Evolutionary conservation across 2,888 invertebrate species (phyloP).

Genomic region (Trissolcus japonicus): DNA sequence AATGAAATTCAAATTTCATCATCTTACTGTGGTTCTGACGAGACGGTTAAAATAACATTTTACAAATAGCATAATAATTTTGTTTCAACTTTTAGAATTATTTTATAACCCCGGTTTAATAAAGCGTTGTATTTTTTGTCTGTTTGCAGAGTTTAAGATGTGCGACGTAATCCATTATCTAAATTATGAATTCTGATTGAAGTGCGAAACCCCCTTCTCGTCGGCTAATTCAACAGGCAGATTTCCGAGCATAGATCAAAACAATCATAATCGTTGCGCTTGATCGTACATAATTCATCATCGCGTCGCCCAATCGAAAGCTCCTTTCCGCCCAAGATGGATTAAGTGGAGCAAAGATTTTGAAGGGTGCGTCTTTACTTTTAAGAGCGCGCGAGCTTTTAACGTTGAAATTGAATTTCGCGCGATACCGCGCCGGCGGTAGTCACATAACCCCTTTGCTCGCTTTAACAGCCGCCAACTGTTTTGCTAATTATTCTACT

Average conservation of each 20-base stretch:
- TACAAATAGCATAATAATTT: no score
- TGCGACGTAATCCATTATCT: conserved; percentile 15
- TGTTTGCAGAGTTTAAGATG: conserved; percentile 14
- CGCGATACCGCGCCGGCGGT: conserved; percentile 32
- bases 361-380: conserved; percentile 55
- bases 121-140: no score
- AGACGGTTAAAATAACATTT: no score
- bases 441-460: conserved; percentile 37
- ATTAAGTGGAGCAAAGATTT: conserved; percentile 54
- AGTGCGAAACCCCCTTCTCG: conserved; percentile 39
- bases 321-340: conserved; percentile 49
- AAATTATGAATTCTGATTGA: conserved; percentile 51
- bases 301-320: conserved; percentile 63
- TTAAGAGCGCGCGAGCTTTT: conserved; percentile 49
- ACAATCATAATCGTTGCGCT: conserved; percentile 34
- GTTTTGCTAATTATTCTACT: conserved; percentile 57
- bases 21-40: no score
- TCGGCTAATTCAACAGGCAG: conserved; percentile 34
- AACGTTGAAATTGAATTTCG: conserved; percentile 52
- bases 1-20: no score
- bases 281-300: conserved; percentile 64
- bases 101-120: no score
- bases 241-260: conserved; percentile 36
- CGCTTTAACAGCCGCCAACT: conserved; percentile 42
- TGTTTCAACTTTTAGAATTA: no score